Percentiles rank a stretch among this genome's conserved stretches.
These are phyloP conservation scores for Buphagus erythrorhynchus DNA, from an alignment of 2,797 vertebrate genomes.

Conservation along the genomic window DNA sequence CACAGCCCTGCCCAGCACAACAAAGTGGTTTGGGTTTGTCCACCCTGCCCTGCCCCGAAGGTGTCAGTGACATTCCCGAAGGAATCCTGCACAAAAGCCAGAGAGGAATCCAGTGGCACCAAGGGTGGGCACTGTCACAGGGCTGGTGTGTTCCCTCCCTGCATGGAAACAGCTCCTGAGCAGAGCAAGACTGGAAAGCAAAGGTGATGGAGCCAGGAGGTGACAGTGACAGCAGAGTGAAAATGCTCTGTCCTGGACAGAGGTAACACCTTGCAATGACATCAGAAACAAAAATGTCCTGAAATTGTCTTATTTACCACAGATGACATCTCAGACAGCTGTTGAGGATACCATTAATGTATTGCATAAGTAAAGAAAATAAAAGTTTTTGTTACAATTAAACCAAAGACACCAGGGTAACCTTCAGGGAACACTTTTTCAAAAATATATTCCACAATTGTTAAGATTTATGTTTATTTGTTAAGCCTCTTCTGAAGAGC, in stretches of 20 bases:
- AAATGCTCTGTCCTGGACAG: not conserved
- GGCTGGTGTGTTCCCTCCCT: not conserved
- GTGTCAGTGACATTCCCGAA: not conserved
- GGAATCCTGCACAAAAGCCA: not conserved
- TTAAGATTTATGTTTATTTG: not conserved
- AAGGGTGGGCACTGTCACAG: not conserved
- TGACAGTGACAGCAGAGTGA: not conserved
- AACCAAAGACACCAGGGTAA: not conserved
- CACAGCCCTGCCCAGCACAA: not conserved
- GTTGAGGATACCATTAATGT: too few species aligned
- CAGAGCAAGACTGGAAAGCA: not conserved
- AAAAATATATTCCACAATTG: not conserved
- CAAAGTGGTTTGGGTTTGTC: not conserved
- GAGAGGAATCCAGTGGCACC: not conserved
- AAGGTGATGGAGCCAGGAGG: not conserved
- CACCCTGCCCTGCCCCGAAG: not conserved
- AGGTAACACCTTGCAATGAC: not conserved
- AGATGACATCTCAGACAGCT: not conserved
- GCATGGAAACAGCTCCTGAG: not conserved
- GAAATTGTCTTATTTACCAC: rapidly evolving
- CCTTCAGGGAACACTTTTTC: not conserved
- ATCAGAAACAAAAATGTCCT: not conserved
- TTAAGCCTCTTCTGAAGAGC: not conserved
- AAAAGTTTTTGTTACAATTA: not conserved
- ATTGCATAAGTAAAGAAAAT: not conserved